Conservation (phyloP, 1,140 invertebrate species). For the Eufriesea mexicana region DNA sequence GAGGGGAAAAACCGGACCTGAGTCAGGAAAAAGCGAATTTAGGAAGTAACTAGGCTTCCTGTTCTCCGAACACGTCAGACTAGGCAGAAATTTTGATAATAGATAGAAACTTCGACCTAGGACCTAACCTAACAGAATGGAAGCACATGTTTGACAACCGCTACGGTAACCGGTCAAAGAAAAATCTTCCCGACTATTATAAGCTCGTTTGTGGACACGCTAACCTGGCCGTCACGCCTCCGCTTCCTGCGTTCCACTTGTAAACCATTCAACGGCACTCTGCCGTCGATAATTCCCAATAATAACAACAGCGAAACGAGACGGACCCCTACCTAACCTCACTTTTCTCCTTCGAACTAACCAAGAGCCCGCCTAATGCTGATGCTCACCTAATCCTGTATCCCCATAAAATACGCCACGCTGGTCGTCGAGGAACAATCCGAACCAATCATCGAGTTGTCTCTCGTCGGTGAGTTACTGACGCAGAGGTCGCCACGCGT, state of each 20-base stretch:
- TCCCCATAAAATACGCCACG: too few relatives aligned
- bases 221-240: constrained; percentile 55
- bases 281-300: constrained; percentile 6
- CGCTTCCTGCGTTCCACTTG: constrained; percentile 58
- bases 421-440: too few relatives aligned
- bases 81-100: too few relatives aligned
- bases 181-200: constrained; percentile 67
- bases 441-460: too few relatives aligned
- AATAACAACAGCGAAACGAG: background rate
- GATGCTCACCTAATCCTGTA: too few relatives aligned
- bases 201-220: constrained; percentile 64
- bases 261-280: constrained; percentile 31
- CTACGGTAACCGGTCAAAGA: constrained; percentile 23
- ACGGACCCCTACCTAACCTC: background rate
- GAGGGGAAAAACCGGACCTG: background rate
- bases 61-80: too few relatives aligned
- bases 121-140: background rate
- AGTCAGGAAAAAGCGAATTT: background rate
- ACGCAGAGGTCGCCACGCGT: too few relatives aligned
- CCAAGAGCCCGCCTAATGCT: background rate
- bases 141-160: background rate
- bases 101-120: background rate
- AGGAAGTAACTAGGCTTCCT: background rate
- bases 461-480: too few relatives aligned
- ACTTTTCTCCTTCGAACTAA: background rate